Conservation (phyloP, 2,797 vertebrate genomes). For the Heteromormyrus szaboi region DNA sequence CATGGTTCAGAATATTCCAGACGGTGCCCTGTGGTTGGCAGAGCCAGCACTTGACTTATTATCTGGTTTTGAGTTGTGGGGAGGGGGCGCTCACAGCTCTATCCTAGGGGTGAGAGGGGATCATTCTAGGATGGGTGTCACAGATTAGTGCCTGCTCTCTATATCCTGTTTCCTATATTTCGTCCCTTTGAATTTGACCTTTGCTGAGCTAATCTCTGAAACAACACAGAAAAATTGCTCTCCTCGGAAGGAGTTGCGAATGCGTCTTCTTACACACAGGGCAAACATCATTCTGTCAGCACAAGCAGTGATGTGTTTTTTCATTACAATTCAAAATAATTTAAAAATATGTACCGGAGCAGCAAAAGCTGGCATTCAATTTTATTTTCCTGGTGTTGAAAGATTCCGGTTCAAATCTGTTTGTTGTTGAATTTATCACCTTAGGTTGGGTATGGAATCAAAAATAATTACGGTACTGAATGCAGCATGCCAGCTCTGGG, state of each 20-base stretch:
- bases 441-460: background rate
- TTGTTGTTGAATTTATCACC: background rate
- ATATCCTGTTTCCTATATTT: background rate
- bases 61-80: background rate
- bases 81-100: background rate
- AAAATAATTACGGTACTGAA: background rate
- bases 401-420: background rate
- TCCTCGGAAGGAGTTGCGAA: background rate
- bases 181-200: background rate
- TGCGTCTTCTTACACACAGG: background rate
- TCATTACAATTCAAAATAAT: background rate
- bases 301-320: background rate
- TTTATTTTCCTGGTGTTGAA: background rate
- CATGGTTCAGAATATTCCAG: background rate
- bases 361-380: background rate
- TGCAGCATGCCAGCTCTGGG: background rate
- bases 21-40: background rate
- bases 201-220: background rate
- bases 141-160: background rate
- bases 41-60: background rate
- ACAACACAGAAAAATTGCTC: background rate
- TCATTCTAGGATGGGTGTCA: background rate
- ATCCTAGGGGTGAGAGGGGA: background rate
- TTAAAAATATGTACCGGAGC: background rate
- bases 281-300: background rate